Base-by-base conservation (phyloP, 1,140 invertebrate genomes). In the Pentalonia nigronervosa region DNA sequence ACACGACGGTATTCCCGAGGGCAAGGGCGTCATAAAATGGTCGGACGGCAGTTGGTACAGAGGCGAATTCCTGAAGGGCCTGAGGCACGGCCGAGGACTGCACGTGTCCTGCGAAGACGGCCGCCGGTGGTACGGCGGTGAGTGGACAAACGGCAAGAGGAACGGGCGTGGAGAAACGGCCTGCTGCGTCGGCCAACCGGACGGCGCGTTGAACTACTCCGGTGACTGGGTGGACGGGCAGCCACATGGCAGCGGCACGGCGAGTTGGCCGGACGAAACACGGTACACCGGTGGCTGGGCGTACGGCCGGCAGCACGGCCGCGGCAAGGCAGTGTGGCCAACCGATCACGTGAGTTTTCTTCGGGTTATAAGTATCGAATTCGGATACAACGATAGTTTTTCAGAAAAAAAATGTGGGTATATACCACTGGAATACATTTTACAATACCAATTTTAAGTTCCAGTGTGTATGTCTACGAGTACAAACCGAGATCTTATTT, bases 31-130 rank as follows among this genome's bases (percentile, higher is more conserved):
- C 11, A 20, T 90, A 30, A 90, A n/a, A 90, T 90, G 89, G 89
- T n/a, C 30, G 89, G 89, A 90, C 53, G 36, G 89, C 53, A 90
- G 89, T 67, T 90, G 89, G 89, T 90, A 90, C 56, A 17, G 45
- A 7, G 89, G 89, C 25, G 89, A 90, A 67, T 60, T 90, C 14
- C 89, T 30, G 11, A 60, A 45, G 7, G 89, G 89, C 30, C 53
- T 90, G 0, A 45, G 89, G 20, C 53, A 90, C 89, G 89, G 89
- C 89, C 56, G 56, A 14, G 89, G 89, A 67, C 17, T 90, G 36
- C 53, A 90, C 89, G 89, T 90, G 36, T 90, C 89, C 23, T 25
- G 36, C 53, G 89, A 41, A 36, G 89, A 90, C 53, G 89, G 89
- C 25, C 89, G 89, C 7, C 53, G 89, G 6, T 90, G 56, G 53